Evolutionary conservation across 2,888 invertebrate genomes (phyloP), one percentile per base, ranked within the genome.

Genomic region (Phyto melanocephala): DNA sequence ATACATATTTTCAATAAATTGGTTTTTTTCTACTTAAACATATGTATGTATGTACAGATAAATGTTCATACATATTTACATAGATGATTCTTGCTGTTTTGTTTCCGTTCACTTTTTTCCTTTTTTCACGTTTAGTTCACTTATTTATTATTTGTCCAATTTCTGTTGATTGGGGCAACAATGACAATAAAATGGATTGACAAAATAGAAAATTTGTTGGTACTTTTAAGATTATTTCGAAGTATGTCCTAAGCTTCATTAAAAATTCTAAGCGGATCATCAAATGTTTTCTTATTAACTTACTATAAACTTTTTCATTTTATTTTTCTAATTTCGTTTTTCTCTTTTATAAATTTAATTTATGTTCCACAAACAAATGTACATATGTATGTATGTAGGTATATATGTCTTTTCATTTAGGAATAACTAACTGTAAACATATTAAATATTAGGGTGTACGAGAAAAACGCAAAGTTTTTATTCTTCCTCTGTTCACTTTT

Each of bases 231-330:
- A 76, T 71, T 70, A 71, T 71, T 70, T 52, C 10, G 24, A 63
- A 63, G 65, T 45, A 33, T 17, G 54, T 45, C 15, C 65, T 37
- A 65, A 68, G 67, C 74, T 84, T 84, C 84, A 84, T 84, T 84
- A 80, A 84, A 80, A 84, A 85, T 85, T 85, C 85, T 78, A 83
- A 85, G 81, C 83, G 84, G 80, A 84, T 85, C 84, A 83, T 75
- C 84, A 75, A 63, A 80, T 80, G 75, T 84, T 83, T 70, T 77
- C 79, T 76, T 78, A 67, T 71, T 75, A 80, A 80, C 60, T 70
- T 72, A 70, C 45, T 50, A 54, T 52, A 65, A 72, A 75, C 65
- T 75, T 75, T 76, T 80, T 67, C 67, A 40, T 50, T 56, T 79
- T 45, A 47, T 72, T 37, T 68, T 47, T 47, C 20, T 1, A 20